Conservation (phyloP, 2,113 vertebrate genomes). For the Pundamilia nyererei region DNA sequence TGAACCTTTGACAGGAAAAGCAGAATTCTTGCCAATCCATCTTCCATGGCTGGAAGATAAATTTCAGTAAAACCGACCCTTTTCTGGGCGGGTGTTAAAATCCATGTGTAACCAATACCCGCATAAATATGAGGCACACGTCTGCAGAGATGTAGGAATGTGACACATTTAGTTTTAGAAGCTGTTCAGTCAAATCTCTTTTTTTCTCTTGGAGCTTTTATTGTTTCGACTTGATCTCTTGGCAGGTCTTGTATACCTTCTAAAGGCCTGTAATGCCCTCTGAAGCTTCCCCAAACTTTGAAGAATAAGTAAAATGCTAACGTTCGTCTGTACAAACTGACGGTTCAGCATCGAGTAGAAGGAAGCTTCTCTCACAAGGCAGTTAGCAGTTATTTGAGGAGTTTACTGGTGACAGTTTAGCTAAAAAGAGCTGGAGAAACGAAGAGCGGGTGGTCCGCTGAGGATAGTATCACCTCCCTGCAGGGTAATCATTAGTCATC, state of each 20-base stretch:
- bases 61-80: fast-evolving
- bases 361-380: background rate
- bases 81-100: fast-evolving
- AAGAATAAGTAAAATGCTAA: background rate
- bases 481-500: background rate
- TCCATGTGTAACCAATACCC: fast-evolving
- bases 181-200: background rate
- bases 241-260: background rate
- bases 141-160: background rate
- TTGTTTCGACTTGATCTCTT: background rate
- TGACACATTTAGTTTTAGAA: background rate
- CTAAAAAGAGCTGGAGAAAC: background rate
- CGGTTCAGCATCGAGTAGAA: background rate
- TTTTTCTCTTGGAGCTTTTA: background rate
- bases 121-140: background rate
- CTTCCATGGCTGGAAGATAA: background rate
- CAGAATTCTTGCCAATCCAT: fast-evolving
- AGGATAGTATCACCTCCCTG: background rate
- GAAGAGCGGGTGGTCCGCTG: background rate
- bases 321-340: background rate
- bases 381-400: background rate
- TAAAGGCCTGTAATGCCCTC: background rate
- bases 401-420: background rate
- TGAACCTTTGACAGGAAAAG: background rate
- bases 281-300: fast-evolving